phyloP scores from a whole-genome alignment of 2,888 invertebrate genomes.

The Pseudeuparius sepicola region DNA sequence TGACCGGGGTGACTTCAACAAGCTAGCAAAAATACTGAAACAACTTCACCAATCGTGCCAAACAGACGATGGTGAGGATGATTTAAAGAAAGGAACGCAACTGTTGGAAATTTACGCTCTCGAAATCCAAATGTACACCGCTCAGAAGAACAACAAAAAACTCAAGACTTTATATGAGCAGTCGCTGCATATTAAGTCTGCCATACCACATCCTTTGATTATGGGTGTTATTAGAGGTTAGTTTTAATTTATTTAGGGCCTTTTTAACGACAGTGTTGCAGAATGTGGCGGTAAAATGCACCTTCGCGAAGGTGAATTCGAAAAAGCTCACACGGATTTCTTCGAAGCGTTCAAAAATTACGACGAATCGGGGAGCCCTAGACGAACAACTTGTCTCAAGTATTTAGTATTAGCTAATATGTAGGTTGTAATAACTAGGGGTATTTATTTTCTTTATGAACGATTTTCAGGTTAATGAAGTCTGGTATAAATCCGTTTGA shows the following conservation, averaged over 20 bases:
- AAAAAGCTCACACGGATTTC: conserved; percentile 98
- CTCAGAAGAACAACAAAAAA: conserved; percentile 98
- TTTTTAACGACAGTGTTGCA: conserved; percentile 32
- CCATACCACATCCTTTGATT: conserved; percentile 99
- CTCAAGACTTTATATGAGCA: conserved; percentile 94
- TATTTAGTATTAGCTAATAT: conserved; percentile 97
- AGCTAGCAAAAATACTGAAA: conserved; percentile 92
- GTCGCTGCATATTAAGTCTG: conserved; percentile 96
- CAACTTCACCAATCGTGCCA: conserved; percentile 96
- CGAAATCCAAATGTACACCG: conserved; percentile 99
- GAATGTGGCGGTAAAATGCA: conserved; percentile 99
- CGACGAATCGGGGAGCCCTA: conserved; percentile 95
- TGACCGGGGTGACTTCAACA: conserved; percentile 88
- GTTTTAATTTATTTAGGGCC: background rate
- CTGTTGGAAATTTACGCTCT: conserved; percentile 95
- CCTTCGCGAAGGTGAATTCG: conserved; percentile 94
- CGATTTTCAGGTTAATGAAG: conserved; percentile 77
- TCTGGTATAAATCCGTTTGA: conserved; percentile 99
- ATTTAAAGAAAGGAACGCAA: conserved; percentile 95
- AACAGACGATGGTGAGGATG: conserved; percentile 96
- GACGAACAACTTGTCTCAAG: conserved; percentile 94
- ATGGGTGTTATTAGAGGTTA: conserved; percentile 97
- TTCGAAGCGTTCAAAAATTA: conserved; percentile 99
- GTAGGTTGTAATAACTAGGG: conserved; percentile 51
- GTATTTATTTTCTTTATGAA: conserved; percentile 2